Evolutionary conservation across 2,113 vertebrate genomes (phyloP), one percentile per base, ranked within the genome.

Genomic region (Bostrychus sinensis): DNA sequence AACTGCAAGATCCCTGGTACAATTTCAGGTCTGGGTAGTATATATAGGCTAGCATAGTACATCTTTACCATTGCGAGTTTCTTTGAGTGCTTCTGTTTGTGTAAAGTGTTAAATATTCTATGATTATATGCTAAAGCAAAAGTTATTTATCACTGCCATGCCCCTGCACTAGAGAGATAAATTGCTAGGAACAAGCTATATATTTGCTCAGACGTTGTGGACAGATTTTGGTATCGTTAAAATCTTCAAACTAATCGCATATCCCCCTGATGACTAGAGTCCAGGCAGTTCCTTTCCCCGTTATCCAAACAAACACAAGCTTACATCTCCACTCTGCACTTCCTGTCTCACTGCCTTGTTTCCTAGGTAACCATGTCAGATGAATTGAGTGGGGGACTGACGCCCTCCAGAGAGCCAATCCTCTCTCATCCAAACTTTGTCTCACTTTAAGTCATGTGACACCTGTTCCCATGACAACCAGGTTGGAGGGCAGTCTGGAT

Each of bases 401-500:
- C 82, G 84, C 85, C 84, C 89, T 89, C 91, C 80, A 75, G 82
- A 85, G 90, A 90, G 86, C 88, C 86, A 85, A 86, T 86, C 85
- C 87, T 86, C 86, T 86, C 83, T 83, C 81, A 89, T 89, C 86
- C 86, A 88, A 92, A 92, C 89, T 92, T 91, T 90, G 86, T 86
- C 86, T 90, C 86, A 78, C 89, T 91, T 89, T 73, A 72, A 85
- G 88, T 92, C 90, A 89, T 84, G 86, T 91, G 89, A 88, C 83
- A 87, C 82, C 80, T 82, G 91, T 92, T 93, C 86, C 91, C 89
- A 92, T 92, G 91, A 91, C 92, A 91, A 93, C 92, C 86, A 91
- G 90, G 91, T 93, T 88, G 86, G 82, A 88, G 88, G 90, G 87
- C 91, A 90, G 89, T 84, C 85, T 74, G 83, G 81, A 65, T 80